Conservation (phyloP, 2,888 invertebrate species). For the Urechis unicinctus region DNA sequence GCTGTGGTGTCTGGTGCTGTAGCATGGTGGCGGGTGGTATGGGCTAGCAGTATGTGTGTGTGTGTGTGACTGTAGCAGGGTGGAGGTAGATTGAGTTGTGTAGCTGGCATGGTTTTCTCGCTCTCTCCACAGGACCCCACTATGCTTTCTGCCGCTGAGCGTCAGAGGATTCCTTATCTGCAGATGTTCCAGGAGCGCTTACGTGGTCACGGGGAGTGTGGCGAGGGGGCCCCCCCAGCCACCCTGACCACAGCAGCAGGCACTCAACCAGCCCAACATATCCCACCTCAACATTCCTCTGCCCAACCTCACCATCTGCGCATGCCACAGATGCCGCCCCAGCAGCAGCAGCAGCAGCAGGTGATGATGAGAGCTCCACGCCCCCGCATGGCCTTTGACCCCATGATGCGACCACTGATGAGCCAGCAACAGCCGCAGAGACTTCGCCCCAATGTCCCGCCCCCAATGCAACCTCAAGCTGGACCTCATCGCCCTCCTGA, state of each 20-base stretch:
- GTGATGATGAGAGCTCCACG: not conserved
- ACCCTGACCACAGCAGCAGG: not conserved
- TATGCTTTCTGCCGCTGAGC: constrained; percentile 10
- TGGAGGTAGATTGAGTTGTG: too few species aligned
- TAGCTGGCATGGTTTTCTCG: too few species aligned
- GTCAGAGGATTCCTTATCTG: constrained; percentile 11
- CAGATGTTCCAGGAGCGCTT: constrained; percentile 43
- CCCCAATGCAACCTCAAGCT: not conserved
- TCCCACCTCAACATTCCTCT: not conserved
- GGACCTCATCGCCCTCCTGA: constrained; percentile 1
- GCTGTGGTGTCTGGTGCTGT: too few species aligned
- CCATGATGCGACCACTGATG: not conserved
- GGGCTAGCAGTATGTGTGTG: not conserved
- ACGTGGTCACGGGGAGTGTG: constrained; percentile 21
- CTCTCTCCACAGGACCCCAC: too few species aligned
- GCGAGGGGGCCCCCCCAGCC: constrained; percentile 2
- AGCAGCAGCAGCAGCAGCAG: not conserved
- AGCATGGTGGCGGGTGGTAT: not conserved
- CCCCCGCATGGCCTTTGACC: not conserved
- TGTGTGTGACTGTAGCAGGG: too few species aligned
- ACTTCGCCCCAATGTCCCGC: not conserved
- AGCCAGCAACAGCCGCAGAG: constrained; percentile 1
- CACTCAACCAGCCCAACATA: not conserved
- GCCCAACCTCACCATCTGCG: not conserved
- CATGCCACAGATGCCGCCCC: not conserved